Percentiles rank a stretch among this genome's conserved stretches.
Evolutionary conservation across 2,797 vertebrate genomes (phyloP).

Genomic region (Masticophis lateralis): DNA sequence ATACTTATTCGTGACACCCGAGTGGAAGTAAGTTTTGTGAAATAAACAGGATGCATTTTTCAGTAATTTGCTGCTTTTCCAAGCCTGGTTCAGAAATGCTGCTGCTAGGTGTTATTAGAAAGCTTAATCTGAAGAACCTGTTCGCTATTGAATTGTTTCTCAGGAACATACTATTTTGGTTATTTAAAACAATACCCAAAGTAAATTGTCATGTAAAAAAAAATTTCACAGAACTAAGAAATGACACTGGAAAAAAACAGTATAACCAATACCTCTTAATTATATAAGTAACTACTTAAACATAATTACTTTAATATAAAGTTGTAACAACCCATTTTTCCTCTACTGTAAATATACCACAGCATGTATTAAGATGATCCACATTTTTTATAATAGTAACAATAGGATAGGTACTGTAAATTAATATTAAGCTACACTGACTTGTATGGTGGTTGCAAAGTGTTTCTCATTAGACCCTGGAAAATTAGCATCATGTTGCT

Average conservation of each 20-base stretch:
- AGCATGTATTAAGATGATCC: background rate
- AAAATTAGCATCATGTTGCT: background rate
- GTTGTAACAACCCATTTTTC: background rate
- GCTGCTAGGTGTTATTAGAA: background rate
- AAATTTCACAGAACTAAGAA: background rate
- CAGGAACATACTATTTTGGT: background rate
- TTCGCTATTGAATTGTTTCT: background rate
- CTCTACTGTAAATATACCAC: background rate
- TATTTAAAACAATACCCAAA: background rate
- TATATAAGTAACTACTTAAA: background rate
- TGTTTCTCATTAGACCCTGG: background rate
- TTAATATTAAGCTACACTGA: background rate
- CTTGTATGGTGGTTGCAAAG: background rate
- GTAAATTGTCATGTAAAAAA: background rate
- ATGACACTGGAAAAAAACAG: background rate
- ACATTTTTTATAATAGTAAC: background rate
- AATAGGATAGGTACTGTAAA: background rate
- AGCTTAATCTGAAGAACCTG: background rate
- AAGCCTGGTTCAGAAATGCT: background rate
- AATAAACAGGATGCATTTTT: background rate
- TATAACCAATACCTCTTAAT: background rate
- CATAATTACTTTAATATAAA: background rate
- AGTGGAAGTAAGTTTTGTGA: background rate
- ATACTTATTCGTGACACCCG: background rate
- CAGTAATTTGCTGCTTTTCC: background rate